Conservation (phyloP, 2,797 vertebrate species). For the Danio choprae region DNA sequence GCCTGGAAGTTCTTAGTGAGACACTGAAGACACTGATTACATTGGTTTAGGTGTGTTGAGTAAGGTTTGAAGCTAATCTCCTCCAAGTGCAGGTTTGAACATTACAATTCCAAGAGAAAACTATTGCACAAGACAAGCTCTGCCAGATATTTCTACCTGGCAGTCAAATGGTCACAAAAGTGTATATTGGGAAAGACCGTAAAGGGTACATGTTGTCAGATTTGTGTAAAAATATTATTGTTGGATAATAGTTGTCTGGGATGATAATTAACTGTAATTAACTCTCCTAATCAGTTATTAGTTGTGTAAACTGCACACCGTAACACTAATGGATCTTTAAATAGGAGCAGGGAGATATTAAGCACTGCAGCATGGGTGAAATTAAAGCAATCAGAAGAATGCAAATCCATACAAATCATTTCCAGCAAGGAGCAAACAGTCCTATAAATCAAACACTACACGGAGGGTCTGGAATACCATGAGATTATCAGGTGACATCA, state of each 20-base stretch:
- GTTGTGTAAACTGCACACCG: neutral
- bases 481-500: conserved; percentile 16
- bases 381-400: neutral
- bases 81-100: neutral
- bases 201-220: neutral
- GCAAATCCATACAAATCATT: conserved; percentile 5
- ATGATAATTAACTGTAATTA: neutral
- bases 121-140: too few species aligned
- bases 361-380: conserved; percentile 8
- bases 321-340: conserved; percentile 6
- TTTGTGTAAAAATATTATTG: neutral
- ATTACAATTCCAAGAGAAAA: neutral
- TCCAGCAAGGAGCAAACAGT: neutral
- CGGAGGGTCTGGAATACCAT: neutral
- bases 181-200: too few species aligned
- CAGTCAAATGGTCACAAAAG: too few species aligned
- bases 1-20: too few species aligned
- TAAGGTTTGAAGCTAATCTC: neutral
- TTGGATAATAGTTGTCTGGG: neutral
- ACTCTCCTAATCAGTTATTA: neutral
- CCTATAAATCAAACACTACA: conserved; percentile 3
- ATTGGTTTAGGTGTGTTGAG: too few species aligned
- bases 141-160: too few species aligned
- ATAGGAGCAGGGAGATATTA: neutral
- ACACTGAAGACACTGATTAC: too few species aligned